Base-by-base conservation (phyloP, 2,888 invertebrate genomes). In the Sarcophaga variegata region DNA sequence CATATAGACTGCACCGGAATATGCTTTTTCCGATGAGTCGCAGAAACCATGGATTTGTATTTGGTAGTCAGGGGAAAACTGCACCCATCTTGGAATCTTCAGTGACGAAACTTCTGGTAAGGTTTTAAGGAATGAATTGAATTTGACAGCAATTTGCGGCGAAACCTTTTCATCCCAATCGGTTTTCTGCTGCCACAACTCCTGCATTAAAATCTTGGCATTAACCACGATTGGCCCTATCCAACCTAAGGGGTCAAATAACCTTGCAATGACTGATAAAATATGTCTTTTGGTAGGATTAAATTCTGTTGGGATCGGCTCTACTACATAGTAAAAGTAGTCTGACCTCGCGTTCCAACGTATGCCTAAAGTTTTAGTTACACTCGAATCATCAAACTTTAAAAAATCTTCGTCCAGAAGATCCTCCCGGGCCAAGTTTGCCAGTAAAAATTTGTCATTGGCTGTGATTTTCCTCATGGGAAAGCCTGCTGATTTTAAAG, bases 1-100 rank as follows among this genome's bases (percentile, higher is more conserved):
- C 66, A 66, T 66, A 37, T 14, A 66, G 37, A 37, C 37, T n/a
- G 37, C 14, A 0, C 66, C n/a, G 37, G 45, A 66, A n/a, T 69
- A 69, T 20, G 69, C 49, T 37, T 14, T 47, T 47, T 69, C 69
- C 12, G 69, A 69, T 10, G 69, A 45, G n/a, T 69, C 69, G 11
- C 49, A 69, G 49, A 69, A 49, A n/a, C 69, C 69, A 20, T 69
- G 69, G 10, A 49, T 47, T 47, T 69, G 49, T 20, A 69, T 49
- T 49, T 69, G 27, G 69, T 22, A 47, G 20, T 45, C 8, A 10
- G 69, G 49, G 3, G 47, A 8, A 69, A 69, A 69, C 11, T 69
- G 5, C n/a, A 47, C 45, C 12, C 49, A 69, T 49, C 49, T 20
- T 5, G 69, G 69, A 47, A 47, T 69, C 47, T 45, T 69, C 6